phyloP scores from a whole-genome alignment of 2,888 invertebrate genomes.

The Habroteleia sp. region DNA sequence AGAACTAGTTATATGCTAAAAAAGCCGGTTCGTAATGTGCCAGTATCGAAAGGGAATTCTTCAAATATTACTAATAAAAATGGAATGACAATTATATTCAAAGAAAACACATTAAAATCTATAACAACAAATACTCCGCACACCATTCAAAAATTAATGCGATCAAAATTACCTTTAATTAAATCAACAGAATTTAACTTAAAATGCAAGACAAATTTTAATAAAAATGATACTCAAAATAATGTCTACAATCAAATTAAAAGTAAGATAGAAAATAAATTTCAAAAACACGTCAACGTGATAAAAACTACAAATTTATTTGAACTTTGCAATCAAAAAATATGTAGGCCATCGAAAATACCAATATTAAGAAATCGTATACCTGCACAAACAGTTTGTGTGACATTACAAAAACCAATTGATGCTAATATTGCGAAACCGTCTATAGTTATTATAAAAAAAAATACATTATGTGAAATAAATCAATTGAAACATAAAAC shows the following conservation, averaged over 20 bases:
- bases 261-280: constrained; percentile 13
- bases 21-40: constrained; percentile 8
- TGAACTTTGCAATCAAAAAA: constrained; percentile 41
- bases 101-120: constrained; percentile 21
- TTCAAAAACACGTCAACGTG: constrained; percentile 8
- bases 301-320: constrained; percentile 17
- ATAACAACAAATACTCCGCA: constrained; percentile 1
- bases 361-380: constrained; percentile 69
- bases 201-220: constrained; percentile 13
- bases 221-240: constrained; percentile 33
- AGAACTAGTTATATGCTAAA: constrained; percentile 22
- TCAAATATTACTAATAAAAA: constrained; percentile 6
- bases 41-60: constrained; percentile 32
- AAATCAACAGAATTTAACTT: constrained; percentile 39
- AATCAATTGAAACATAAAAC: constrained; percentile 5
- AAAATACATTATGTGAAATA: neutral
- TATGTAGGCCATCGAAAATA: constrained; percentile 69
- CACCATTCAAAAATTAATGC: constrained; percentile 23
- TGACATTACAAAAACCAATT: constrained; percentile 63
- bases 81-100: neutral
- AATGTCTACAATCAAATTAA: constrained; percentile 45
- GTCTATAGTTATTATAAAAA: neutral
- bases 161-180: constrained; percentile 31
- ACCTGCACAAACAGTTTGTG: constrained; percentile 64
- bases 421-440: constrained; percentile 57